phyloP scores from a whole-genome alignment of 2,888 invertebrate genomes.

The Eristalinus sepulchralis region DNA sequence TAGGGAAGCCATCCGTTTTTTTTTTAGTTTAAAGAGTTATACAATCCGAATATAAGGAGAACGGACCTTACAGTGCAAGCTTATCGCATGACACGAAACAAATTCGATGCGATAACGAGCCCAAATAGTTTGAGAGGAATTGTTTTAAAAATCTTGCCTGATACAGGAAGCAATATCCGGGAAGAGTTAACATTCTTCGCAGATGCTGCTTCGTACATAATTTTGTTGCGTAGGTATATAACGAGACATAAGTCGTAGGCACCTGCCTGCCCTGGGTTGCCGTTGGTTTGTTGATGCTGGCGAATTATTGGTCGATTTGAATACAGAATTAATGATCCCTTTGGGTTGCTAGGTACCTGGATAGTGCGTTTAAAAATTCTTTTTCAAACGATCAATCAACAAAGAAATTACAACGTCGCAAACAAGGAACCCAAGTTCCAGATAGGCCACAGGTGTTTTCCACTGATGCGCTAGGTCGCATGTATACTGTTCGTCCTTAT shows the following conservation, averaged over 20 bases:
- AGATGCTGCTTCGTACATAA: not conserved
- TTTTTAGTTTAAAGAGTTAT: too few relatives aligned
- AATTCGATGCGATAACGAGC: slow-evolving; percentile 1
- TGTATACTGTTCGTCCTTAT: slow-evolving; percentile 56
- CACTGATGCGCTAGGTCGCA: slow-evolving; percentile 11
- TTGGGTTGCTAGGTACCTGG: too few relatives aligned
- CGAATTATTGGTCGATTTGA: too few relatives aligned
- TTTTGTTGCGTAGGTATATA: not conserved
- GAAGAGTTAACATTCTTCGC: not conserved
- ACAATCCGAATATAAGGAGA: too few relatives aligned
- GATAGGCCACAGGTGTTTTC: slow-evolving; percentile 12
- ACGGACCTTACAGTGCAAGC: too few relatives aligned
- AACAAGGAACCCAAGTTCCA: slow-evolving; percentile 23
- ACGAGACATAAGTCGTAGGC: not conserved
- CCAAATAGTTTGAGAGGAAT: not conserved
- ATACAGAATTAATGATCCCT: too few relatives aligned
- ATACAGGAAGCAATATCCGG: not conserved
- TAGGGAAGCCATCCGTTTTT: too few relatives aligned
- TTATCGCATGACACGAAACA: not conserved
- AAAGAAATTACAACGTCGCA: slow-evolving; percentile 17
- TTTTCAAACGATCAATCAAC: too few relatives aligned
- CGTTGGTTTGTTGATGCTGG: not conserved
- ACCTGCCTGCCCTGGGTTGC: not conserved
- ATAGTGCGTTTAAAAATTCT: too few relatives aligned
- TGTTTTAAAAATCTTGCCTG: not conserved